These are phyloP conservation scores for Cephalopachus bancanus DNA, from an alignment of 2,797 vertebrate genomes.

Conservation along the genomic window DNA sequence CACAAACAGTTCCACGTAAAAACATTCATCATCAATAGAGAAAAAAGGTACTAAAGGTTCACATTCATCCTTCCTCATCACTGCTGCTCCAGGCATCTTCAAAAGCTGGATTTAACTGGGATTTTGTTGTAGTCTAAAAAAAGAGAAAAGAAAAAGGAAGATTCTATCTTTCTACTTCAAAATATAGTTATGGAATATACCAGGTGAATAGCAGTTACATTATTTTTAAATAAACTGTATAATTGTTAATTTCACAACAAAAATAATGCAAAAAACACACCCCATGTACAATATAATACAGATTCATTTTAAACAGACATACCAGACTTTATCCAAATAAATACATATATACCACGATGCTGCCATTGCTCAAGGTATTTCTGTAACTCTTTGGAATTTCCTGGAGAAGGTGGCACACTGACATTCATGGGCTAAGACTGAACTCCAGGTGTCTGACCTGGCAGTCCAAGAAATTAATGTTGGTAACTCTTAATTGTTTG, in stretches of 20 bases:
- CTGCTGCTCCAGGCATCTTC: conserved; percentile 98
- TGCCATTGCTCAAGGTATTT: conserved; percentile 1
- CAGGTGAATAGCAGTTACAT: conserved; percentile 39
- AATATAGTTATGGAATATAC: conserved; percentile 44
- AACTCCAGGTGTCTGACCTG: neutral
- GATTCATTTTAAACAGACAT: conserved; percentile 56
- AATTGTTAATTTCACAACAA: conserved; percentile 42
- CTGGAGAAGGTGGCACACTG: neutral
- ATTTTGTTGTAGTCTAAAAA: conserved; percentile 83
- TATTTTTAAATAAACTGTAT: conserved; percentile 47
- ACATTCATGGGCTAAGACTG: neutral
- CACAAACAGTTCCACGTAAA: neutral
- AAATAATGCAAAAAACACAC: conserved; percentile 28
- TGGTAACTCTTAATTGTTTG: neutral
- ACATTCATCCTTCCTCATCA: conserved; percentile 92
- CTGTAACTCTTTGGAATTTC: neutral
- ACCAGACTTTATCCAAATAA: neutral
- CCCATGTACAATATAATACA: neutral
- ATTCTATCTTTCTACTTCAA: conserved; percentile 63
- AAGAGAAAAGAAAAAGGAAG: conserved; percentile 65
- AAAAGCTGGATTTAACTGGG: conserved; percentile 92
- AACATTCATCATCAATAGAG: neutral
- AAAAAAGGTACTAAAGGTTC: conserved; percentile 23
- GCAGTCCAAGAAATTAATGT: neutral
- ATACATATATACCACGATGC: neutral